Percentiles rank a stretch among this genome's conserved stretches.
These are phyloP conservation scores for Gadopsis marmoratus DNA, from an alignment of 2,797 vertebrate species.

Conservation along the genomic window DNA sequence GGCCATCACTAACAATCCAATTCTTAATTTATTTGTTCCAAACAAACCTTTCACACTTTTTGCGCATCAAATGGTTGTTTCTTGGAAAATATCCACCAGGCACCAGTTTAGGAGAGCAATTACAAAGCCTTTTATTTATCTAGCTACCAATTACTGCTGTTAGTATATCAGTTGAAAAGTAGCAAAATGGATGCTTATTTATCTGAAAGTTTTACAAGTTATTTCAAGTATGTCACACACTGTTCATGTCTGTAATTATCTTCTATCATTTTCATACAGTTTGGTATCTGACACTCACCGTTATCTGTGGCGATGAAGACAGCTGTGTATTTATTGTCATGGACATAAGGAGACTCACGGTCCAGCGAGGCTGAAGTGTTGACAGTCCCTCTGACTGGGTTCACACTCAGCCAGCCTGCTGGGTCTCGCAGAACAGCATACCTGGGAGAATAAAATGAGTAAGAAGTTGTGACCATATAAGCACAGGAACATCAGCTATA, in stretches of 20 bases:
- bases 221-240: not conserved
- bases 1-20: not conserved
- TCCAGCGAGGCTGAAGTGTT: conserved; percentile 92
- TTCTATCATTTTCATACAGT: not conserved
- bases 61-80: not conserved
- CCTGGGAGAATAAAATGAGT: conserved; percentile 75
- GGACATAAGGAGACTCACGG: conserved; percentile 92
- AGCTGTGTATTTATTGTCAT: conserved; percentile 92
- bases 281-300: conserved; percentile 85
- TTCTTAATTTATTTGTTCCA: not conserved
- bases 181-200: not conserved
- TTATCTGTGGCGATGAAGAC: conserved; percentile 95
- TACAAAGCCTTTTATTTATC: not conserved
- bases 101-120: not conserved
- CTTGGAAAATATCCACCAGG: not conserved
- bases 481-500: not conserved
- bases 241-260: not conserved
- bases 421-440: conserved; percentile 93
- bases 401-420: conserved; percentile 94
- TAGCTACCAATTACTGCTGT: not conserved
- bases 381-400: conserved; percentile 93
- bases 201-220: not conserved
- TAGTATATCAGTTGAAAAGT: not conserved
- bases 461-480: not conserved
- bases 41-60: not conserved